phyloP scores from a whole-genome alignment of 1,140 invertebrate species.

The Coptotermes formosanus region DNA sequence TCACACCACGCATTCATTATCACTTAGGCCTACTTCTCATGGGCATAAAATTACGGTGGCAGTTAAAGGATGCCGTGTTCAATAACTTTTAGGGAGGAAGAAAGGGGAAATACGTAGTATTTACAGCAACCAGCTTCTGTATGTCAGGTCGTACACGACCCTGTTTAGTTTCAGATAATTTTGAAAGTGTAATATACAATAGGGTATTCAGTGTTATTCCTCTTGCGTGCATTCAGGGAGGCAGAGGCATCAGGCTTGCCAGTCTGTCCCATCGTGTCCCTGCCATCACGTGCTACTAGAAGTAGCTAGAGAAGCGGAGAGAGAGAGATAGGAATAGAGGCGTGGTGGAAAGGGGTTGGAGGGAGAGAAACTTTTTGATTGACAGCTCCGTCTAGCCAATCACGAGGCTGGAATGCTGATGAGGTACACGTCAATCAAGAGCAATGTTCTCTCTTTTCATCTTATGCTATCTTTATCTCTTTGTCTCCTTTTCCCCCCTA shows the following conservation, averaged over 20 bases:
- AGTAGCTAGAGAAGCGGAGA: neutral
- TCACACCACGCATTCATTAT: no score
- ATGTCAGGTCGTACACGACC: neutral
- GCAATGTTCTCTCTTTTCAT: constrained; percentile 35
- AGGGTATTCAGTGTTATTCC: neutral
- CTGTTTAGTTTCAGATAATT: neutral
- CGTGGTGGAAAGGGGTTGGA: constrained; percentile 1
- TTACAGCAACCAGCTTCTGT: neutral
- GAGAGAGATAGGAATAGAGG: neutral
- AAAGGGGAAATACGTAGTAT: neutral
- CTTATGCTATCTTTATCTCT: constrained; percentile 17
- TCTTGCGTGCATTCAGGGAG: neutral
- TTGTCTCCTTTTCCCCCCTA: constrained; percentile 34
- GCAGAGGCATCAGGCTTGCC: neutral
- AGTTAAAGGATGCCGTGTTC: neutral
- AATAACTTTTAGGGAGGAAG: neutral
- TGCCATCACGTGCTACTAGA: neutral
- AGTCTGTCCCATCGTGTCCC: constrained; percentile 25
- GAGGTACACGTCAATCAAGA: constrained; percentile 60
- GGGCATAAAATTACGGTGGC: neutral
- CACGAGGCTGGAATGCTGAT: constrained; percentile 60
- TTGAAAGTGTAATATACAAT: neutral
- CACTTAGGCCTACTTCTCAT: no score
- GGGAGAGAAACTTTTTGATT: constrained; percentile 49
- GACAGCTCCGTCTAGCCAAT: constrained; percentile 60